Percentiles rank a stretch among this genome's conserved stretches.
phyloP scores from a whole-genome alignment of 2,888 invertebrate species.

The Parochlus steinenii region DNA sequence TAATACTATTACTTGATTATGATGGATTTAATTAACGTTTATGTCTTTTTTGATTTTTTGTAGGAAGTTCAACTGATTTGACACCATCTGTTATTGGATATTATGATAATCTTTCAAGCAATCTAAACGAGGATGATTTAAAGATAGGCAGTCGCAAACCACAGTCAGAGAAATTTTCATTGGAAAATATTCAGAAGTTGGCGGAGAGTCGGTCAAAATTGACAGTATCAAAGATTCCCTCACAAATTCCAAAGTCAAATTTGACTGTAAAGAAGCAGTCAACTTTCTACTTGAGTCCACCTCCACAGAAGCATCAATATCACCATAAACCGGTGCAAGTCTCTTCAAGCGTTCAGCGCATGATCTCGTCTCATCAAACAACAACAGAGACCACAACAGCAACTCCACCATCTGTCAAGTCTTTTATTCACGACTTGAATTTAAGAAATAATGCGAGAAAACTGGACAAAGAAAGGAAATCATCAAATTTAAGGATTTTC shows the following conservation, averaged over 20 bases:
- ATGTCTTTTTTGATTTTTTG: slow-evolving; percentile 27
- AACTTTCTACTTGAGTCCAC: slow-evolving; percentile 15
- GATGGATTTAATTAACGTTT: slow-evolving; percentile 6
- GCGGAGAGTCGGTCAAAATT: slow-evolving; percentile 10
- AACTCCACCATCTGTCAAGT: slow-evolving; percentile 11
- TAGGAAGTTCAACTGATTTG: slow-evolving; percentile 76
- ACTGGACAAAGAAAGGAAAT: background rate
- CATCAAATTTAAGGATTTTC: slow-evolving; percentile 9
- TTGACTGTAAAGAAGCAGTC: slow-evolving; percentile 15
- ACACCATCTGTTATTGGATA: slow-evolving; percentile 73
- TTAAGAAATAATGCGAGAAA: background rate
- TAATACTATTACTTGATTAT: too few species aligned
- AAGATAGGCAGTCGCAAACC: slow-evolving; percentile 1
- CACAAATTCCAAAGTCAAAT: slow-evolving; percentile 16
- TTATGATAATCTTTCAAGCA: slow-evolving; percentile 54
- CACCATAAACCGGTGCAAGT: slow-evolving; percentile 16
- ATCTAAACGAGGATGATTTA: slow-evolving; percentile 27
- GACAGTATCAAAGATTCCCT: slow-evolving; percentile 4
- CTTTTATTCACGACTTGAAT: slow-evolving; percentile 1
- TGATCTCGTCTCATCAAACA: slow-evolving; percentile 35
- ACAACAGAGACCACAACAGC: slow-evolving; percentile 19
- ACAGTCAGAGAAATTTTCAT: too few species aligned
- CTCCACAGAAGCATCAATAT: slow-evolving; percentile 11
- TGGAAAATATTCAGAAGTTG: too few species aligned
- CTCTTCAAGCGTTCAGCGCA: slow-evolving; percentile 37